Evolutionary conservation across 2,113 vertebrate genomes (phyloP).

Genomic region (Herpetotheres cachinnans): DNA sequence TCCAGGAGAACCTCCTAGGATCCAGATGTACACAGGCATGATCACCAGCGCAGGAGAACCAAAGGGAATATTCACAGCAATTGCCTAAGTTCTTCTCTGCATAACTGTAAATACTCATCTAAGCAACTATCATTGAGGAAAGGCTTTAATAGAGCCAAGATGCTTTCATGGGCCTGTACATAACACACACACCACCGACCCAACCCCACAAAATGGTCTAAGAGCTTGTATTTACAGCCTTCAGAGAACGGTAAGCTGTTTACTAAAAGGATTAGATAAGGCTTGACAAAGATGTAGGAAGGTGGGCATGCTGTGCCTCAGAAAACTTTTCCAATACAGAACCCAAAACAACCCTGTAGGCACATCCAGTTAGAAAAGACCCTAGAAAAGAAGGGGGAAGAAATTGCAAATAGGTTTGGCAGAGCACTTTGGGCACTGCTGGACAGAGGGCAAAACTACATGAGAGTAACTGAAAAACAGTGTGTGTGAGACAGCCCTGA

Average conservation of each 20-base stretch:
- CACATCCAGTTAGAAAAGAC: not conserved
- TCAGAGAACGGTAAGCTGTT: not conserved
- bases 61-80: not conserved
- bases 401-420: not conserved
- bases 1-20: not conserved
- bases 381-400: not conserved
- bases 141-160: not conserved
- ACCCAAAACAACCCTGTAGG: not conserved
- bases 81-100: not conserved
- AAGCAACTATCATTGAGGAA: not conserved
- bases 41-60: not conserved
- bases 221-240: not conserved
- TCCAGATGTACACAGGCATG: not conserved
- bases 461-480: accelerated
- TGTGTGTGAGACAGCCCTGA: not conserved
- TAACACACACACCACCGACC: not conserved
- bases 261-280: slow-evolving; percentile 27
- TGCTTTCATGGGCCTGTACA: not conserved
- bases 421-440: not conserved
- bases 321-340: not conserved
- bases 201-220: not conserved
- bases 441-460: not conserved
- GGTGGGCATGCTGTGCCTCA: slow-evolving; percentile 8
- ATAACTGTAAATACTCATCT: not conserved
- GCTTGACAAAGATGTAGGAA: slow-evolving; percentile 1